phyloP scores from a whole-genome alignment of 2,797 vertebrate genomes.

The Chromobotia macracanthus region DNA sequence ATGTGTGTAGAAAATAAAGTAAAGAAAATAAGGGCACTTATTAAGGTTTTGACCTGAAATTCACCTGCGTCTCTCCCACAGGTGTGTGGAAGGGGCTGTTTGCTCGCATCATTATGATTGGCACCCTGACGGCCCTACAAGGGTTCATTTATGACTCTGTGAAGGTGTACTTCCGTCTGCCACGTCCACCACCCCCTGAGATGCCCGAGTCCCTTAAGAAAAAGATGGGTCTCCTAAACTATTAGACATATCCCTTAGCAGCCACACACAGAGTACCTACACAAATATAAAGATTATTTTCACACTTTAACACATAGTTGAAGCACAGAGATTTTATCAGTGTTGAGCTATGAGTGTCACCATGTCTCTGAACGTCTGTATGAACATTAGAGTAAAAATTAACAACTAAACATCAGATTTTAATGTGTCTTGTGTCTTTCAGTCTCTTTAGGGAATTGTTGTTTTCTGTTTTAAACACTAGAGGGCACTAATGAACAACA shows the following conservation, averaged over 20 bases:
- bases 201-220: conserved; percentile 89
- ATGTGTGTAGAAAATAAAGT: too few relatives aligned
- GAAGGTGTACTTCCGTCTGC: conserved; percentile 88
- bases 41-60: not conserved
- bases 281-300: not conserved
- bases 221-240: conserved; percentile 77
- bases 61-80: conserved; percentile 53
- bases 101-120: conserved; percentile 90
- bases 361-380: not conserved
- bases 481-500: not conserved
- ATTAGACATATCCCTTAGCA: conserved; percentile 11
- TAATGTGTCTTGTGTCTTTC: not conserved
- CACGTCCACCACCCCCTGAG: conserved; percentile 86
- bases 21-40: too few relatives aligned
- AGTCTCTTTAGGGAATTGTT: not conserved
- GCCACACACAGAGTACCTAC: not conserved
- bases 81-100: conserved; percentile 88
- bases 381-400: conserved; percentile 30
- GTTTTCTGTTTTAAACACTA: conserved; percentile 2
- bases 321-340: too few relatives aligned
- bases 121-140: conserved; percentile 85
- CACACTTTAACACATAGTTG: too few relatives aligned
- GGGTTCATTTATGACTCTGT: conserved; percentile 91
- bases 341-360: not conserved
- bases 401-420: conserved; percentile 1